A percentile compares a stretch with the other conserved stretches of the same genome.
These are phyloP conservation scores for Pseudorhombus dupliciocellatus DNA, from an alignment of 2,113 vertebrate species.

Conservation along the genomic window DNA sequence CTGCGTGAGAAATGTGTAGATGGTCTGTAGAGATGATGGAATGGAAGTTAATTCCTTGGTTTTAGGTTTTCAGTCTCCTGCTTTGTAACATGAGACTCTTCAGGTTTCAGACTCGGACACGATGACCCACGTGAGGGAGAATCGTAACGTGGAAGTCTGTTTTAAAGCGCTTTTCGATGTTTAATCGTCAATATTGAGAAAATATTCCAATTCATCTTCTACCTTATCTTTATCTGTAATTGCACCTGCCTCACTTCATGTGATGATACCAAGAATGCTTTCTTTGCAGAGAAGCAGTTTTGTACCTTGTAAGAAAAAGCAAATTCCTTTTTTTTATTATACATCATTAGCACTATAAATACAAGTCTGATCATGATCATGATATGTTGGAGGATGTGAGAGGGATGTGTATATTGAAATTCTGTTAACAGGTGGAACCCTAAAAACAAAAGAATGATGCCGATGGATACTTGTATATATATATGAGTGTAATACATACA, in stretches of 20 bases:
- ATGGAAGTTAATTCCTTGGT: too few species aligned
- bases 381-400: neutral
- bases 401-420: neutral
- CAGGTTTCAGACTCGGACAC: too few species aligned
- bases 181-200: neutral
- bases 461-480: neutral
- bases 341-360: neutral
- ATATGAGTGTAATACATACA: neutral
- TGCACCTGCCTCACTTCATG: neutral
- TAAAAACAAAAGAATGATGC: neutral
- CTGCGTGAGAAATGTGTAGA: neutral
- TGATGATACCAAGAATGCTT: neutral
- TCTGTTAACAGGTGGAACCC: too few species aligned
- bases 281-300: neutral
- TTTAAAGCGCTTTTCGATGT: neutral
- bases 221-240: neutral
- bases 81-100: too few species aligned
- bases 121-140: neutral
- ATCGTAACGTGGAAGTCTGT: too few species aligned
- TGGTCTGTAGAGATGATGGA: neutral
- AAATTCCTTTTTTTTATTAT: neutral
- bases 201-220: neutral
- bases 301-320: constrained; percentile 1
- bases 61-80: too few species aligned
- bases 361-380: neutral